Evolutionary conservation across 1,140 invertebrate genomes (phyloP).

Genomic region (Zaprionus ornatus): DNA sequence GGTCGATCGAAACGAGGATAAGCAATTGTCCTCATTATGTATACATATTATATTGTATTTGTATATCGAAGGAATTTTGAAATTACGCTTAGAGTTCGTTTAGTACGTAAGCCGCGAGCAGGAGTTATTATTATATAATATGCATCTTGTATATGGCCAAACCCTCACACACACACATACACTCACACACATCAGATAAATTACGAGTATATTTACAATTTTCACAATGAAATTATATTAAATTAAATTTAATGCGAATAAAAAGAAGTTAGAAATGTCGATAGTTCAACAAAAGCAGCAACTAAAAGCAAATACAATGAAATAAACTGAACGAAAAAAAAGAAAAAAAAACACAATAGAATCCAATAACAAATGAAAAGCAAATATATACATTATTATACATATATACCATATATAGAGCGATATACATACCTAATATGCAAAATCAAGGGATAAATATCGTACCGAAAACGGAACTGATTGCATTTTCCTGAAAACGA

Average conservation of each 20-base stretch:
- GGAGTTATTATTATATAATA: conserved; percentile 77
- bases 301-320: conserved; percentile 33
- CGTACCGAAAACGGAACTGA: background rate
- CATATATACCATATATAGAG: background rate
- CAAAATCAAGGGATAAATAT: conserved; percentile 2
- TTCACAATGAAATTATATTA: conserved; percentile 57
- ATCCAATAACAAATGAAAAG: background rate
- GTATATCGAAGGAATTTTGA: conserved; percentile 52
- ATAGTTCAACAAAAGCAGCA: conserved; percentile 33
- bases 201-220: conserved; percentile 62
- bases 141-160: conserved; percentile 58
- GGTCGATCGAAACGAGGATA: conserved; percentile 25
- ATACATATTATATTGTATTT: conserved; percentile 53
- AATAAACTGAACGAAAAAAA: conserved; percentile 22
- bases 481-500: background rate
- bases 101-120: conserved; percentile 59
- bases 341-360: background rate
- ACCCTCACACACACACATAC: conserved; percentile 13
- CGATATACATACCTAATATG: background rate
- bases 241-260: conserved; percentile 37
- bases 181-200: conserved; percentile 48
- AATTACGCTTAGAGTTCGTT: conserved; percentile 66
- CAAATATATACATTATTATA: background rate
- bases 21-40: conserved; percentile 35
- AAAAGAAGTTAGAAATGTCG: background rate